phyloP scores from a whole-genome alignment of 2,888 invertebrate species.

The Nephrotoma appendiculata region DNA sequence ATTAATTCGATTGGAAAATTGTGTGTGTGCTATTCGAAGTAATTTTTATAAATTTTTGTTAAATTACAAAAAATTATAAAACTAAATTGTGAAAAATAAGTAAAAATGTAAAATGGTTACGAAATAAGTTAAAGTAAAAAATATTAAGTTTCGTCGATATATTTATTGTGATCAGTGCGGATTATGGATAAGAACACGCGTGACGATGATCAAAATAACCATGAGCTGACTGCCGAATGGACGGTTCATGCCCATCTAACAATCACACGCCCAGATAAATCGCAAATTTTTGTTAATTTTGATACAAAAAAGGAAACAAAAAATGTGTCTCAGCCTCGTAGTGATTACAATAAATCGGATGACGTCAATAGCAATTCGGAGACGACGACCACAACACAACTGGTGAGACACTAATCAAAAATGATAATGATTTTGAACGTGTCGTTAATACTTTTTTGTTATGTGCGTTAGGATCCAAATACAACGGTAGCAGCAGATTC shows the following conservation, averaged over 20 bases:
- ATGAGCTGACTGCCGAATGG: conserved; percentile 43
- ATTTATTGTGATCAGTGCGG: neutral
- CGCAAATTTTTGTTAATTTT: conserved; percentile 18
- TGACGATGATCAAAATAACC: neutral
- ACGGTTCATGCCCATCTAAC: conserved; percentile 54
- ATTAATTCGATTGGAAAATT: neutral
- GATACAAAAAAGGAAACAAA: conserved; percentile 14
- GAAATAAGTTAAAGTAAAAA: neutral
- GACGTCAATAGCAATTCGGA: neutral
- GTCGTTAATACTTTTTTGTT: neutral
- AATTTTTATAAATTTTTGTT: neutral
- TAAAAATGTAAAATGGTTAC: neutral
- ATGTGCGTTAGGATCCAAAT: neutral
- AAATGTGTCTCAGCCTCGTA: conserved; percentile 11
- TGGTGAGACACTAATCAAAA: neutral
- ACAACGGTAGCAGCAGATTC: conserved; percentile 6
- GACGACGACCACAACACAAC: neutral
- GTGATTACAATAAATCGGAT: conserved; percentile 13
- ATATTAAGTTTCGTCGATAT: neutral
- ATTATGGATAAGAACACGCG: neutral
- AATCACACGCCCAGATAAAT: conserved; percentile 37
- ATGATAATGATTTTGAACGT: conserved; percentile 25
- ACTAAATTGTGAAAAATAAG: neutral
- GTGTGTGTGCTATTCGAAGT: neutral
- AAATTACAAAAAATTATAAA: neutral